A percentile compares a stretch with the other conserved stretches of the same genome.
Conservation (phyloP, 1,140 invertebrate genomes). For the Gonioctena quinquepunctata region DNA sequence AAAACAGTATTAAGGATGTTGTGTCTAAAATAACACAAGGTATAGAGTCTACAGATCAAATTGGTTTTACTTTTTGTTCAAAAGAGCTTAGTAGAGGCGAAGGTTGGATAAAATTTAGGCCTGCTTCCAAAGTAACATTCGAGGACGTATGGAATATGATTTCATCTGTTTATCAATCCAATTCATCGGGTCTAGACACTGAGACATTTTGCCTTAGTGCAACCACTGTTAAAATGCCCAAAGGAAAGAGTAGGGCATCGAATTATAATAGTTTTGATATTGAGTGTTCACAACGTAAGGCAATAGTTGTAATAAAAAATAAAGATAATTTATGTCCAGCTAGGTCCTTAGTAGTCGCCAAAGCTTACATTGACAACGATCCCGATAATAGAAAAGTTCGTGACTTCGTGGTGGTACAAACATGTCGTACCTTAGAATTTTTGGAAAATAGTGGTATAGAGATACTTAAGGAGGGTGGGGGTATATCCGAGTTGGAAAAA, state of each 20-base stretch:
- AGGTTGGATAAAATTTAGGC: not conserved
- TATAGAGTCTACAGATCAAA: not conserved
- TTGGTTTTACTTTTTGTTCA: slow-evolving; percentile 1
- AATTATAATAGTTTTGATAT: slow-evolving; percentile 3
- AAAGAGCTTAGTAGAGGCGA: not conserved
- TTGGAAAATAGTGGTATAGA: not conserved
- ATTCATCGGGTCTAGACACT: not conserved
- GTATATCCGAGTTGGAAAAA: slow-evolving; percentile 4
- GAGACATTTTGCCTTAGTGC: slow-evolving; percentile 2
- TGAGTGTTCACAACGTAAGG: slow-evolving; percentile 3
- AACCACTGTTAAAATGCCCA: slow-evolving; percentile 7
- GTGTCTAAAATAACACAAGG: not conserved
- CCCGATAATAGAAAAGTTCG: slow-evolving; percentile 1
- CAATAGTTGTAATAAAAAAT: not conserved
- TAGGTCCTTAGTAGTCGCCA: slow-evolving; percentile 4
- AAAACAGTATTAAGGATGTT: not conserved
- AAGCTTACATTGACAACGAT: not conserved
- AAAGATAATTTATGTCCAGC: slow-evolving; percentile 18
- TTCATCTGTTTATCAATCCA: not conserved
- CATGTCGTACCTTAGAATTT: not conserved
- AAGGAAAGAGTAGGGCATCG: not conserved
- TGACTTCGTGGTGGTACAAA: not conserved
- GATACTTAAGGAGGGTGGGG: not conserved
- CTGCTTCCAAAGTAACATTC: not conserved
- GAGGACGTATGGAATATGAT: not conserved